These are phyloP conservation scores for Sinhomidia bicolor DNA, from an alignment of 2,888 invertebrate genomes.

Conservation along the genomic window DNA sequence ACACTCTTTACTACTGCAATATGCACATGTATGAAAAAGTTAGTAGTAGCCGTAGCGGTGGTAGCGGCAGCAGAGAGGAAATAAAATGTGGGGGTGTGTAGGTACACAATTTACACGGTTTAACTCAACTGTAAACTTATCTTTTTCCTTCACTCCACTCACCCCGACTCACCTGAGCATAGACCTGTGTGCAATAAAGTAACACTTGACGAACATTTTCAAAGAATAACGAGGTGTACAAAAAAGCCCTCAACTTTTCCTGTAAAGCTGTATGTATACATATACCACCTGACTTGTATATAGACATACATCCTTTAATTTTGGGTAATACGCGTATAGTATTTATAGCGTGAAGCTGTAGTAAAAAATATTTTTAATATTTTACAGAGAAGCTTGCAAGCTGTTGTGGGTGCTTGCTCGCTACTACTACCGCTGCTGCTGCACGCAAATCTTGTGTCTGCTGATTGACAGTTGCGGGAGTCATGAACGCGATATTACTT, in stretches of 20 bases:
- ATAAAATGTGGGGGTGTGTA: neutral
- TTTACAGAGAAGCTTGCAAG: neutral
- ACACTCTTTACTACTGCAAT: neutral
- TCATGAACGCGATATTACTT: conserved; percentile 35
- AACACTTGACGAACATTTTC: neutral
- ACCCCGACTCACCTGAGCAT: neutral
- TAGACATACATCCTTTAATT: too few relatives aligned
- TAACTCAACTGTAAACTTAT: neutral
- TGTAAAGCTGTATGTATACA: too few relatives aligned
- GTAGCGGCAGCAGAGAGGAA: neutral
- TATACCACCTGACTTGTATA: too few relatives aligned
- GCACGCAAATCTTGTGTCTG: conserved; percentile 66
- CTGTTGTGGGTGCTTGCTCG: conserved; percentile 18
- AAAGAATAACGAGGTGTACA: neutral
- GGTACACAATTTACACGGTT: neutral
- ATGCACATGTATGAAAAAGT: neutral
- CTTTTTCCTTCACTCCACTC: neutral
- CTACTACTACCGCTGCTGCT: too few relatives aligned
- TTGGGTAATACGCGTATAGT: neutral
- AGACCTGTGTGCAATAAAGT: neutral
- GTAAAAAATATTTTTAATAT: conserved; percentile 31
- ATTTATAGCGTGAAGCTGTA: too few relatives aligned
- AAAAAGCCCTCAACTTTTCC: too few relatives aligned
- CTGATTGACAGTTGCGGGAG: conserved; percentile 66
- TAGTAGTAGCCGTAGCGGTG: too few relatives aligned